Evolutionary conservation across 2,797 vertebrate genomes (phyloP).

Genomic region (Sylvilagus floridanus): DNA sequence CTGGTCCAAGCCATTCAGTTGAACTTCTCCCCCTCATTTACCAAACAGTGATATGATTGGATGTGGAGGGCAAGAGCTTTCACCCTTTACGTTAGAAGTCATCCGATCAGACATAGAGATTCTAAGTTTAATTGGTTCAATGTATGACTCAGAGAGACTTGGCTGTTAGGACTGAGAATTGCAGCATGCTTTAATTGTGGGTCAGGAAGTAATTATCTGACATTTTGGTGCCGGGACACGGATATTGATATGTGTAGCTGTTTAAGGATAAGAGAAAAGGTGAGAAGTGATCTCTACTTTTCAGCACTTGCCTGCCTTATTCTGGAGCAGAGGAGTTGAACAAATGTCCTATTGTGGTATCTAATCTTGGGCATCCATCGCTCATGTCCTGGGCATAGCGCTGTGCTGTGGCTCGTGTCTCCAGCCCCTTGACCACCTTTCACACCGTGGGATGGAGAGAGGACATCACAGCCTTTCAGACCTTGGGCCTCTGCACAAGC

Average conservation of each 20-base stretch:
- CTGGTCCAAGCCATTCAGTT: constrained; percentile 85
- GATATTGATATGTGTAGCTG: constrained; percentile 13
- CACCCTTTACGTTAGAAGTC: constrained; percentile 73
- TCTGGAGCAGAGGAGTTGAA: not conserved
- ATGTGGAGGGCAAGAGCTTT: constrained; percentile 80
- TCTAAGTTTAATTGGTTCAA: constrained; percentile 67
- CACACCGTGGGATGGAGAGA: not conserved
- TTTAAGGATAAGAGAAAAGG: not conserved
- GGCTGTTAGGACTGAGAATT: constrained; percentile 61
- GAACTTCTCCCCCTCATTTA: constrained; percentile 79
- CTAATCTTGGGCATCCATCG: not conserved
- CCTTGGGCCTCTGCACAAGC: not conserved
- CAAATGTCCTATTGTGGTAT: not conserved
- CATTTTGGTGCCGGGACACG: constrained; percentile 51
- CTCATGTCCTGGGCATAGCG: not conserved
- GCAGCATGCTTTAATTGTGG: constrained; percentile 51
- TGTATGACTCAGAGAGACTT: constrained; percentile 55
- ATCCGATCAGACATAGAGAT: constrained; percentile 62
- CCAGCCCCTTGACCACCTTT: not conserved
- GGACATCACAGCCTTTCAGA: not conserved
- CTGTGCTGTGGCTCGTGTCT: not conserved
- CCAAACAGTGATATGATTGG: constrained; percentile 74
- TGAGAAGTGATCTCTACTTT: not conserved
- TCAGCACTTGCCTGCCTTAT: not conserved
- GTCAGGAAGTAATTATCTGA: constrained; percentile 51